phyloP scores from a whole-genome alignment of 1,140 invertebrate genomes.

The Zaprionus lachaisei region DNA sequence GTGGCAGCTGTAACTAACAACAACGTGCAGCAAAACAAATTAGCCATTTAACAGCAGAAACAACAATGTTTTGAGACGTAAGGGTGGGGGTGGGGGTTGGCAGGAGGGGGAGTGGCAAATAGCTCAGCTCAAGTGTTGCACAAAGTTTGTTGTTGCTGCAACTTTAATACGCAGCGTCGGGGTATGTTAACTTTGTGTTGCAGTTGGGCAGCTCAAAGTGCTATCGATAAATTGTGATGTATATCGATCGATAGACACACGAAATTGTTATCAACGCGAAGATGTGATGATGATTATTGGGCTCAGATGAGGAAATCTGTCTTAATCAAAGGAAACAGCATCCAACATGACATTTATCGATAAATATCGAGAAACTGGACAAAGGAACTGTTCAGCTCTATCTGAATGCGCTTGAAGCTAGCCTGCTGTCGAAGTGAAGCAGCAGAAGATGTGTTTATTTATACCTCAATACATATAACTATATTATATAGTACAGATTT shows the following conservation, averaged over 20 bases:
- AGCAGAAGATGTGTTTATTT: too few relatives aligned
- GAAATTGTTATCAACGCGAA: neutral
- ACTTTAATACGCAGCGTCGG: neutral
- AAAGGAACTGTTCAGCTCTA: neutral
- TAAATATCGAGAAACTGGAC: neutral
- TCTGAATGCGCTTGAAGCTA: too few relatives aligned
- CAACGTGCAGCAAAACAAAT: slow-evolving; percentile 80
- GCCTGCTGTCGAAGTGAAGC: too few relatives aligned
- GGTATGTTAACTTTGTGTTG: neutral
- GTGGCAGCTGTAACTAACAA: slow-evolving; percentile 82
- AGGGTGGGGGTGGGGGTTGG: neutral
- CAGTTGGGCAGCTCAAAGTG: neutral
- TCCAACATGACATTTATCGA: neutral
- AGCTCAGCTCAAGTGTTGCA: slow-evolving; percentile 55
- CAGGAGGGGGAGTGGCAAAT: neutral
- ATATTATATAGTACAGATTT: neutral
- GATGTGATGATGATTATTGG: too few relatives aligned
- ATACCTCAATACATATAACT: neutral
- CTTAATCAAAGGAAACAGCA: neutral
- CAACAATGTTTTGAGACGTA: slow-evolving; percentile 12
- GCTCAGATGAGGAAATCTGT: too few relatives aligned
- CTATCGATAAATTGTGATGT: too few relatives aligned
- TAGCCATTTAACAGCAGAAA: slow-evolving; percentile 77
- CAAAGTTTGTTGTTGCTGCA: slow-evolving; percentile 13
- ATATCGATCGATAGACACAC: neutral